Evolutionary conservation across 2,113 vertebrate genomes (phyloP).

Genomic region (Trematomus loennbergii): DNA sequence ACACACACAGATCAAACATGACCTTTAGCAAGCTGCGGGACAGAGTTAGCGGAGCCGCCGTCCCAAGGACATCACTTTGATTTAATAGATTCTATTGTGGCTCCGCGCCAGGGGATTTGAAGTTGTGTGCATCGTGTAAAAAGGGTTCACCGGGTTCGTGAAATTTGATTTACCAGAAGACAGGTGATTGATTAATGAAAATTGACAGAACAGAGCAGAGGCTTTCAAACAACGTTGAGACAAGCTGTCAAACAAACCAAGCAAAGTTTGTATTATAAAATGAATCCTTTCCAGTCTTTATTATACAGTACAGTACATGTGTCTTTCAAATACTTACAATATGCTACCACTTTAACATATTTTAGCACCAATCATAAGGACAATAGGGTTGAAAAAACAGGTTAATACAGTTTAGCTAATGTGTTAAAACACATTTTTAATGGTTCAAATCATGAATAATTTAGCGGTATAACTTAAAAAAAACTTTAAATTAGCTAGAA

Average conservation of each 20-base stretch:
- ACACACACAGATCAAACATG: conserved; percentile 63
- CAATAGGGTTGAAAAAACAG: background rate
- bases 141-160: background rate
- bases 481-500: conserved; percentile 13
- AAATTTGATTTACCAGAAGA: background rate
- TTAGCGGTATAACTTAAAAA: conserved; percentile 73
- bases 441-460: conserved; percentile 75
- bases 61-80: conserved; percentile 38
- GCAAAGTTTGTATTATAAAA: conserved; percentile 71
- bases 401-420: conserved; percentile 32
- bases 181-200: too few species aligned
- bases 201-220: background rate
- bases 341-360: conserved; percentile 66
- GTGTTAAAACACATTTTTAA: conserved; percentile 38
- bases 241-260: conserved; percentile 19
- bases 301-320: conserved; percentile 81
- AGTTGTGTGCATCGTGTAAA: conserved; percentile 12
- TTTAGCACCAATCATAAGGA: conserved; percentile 79
- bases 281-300: conserved; percentile 81
- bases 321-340: conserved; percentile 74
- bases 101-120: background rate
- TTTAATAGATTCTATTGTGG: conserved; percentile 30
- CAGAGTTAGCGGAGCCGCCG: conserved; percentile 30
- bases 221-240: background rate
- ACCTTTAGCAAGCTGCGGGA: conserved; percentile 58